Evolutionary conservation across 2,797 vertebrate species (phyloP).

Genomic region (Hyperoplus lanceolatus): DNA sequence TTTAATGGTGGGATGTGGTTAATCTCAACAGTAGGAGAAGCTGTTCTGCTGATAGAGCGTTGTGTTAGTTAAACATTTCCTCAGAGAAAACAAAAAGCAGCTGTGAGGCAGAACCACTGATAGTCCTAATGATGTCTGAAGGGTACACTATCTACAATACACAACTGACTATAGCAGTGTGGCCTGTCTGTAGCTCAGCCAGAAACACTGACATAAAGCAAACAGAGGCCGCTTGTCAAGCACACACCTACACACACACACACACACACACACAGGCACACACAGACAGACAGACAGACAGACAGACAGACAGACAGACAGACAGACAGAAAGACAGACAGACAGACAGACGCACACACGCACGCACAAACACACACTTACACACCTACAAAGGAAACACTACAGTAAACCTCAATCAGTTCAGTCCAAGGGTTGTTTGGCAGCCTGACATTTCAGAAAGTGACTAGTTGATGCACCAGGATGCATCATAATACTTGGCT

Average conservation of each 20-base stretch:
- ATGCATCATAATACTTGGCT: neutral
- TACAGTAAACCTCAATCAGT: slow-evolving; percentile 69
- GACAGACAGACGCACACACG: too few species aligned
- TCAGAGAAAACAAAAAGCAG: neutral
- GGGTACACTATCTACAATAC: slow-evolving; percentile 7
- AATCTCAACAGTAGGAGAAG: slow-evolving; percentile 3
- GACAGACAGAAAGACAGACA: too few species aligned
- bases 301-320: too few species aligned
- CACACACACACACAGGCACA: too few species aligned
- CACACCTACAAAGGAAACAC: slow-evolving; percentile 55
- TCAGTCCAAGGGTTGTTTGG: slow-evolving; percentile 71
- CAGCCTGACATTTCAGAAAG: slow-evolving; percentile 37
- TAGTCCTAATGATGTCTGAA: neutral
- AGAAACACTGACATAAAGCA: neutral
- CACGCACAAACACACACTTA: neutral
- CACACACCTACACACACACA: too few species aligned
- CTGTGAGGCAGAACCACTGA: slow-evolving; percentile 2
- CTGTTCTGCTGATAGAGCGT: neutral
- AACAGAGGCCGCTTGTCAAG: too few species aligned
- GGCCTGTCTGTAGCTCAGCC: slow-evolving; percentile 17
- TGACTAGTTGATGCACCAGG: slow-evolving; percentile 5
- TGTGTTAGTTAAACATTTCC: slow-evolving; percentile 13
- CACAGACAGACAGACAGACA: too few species aligned
- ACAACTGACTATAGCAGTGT: neutral
- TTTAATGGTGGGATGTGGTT: neutral